Evolutionary conservation across 2,797 vertebrate genomes (phyloP).

Genomic region (Sebastes variabilis): DNA sequence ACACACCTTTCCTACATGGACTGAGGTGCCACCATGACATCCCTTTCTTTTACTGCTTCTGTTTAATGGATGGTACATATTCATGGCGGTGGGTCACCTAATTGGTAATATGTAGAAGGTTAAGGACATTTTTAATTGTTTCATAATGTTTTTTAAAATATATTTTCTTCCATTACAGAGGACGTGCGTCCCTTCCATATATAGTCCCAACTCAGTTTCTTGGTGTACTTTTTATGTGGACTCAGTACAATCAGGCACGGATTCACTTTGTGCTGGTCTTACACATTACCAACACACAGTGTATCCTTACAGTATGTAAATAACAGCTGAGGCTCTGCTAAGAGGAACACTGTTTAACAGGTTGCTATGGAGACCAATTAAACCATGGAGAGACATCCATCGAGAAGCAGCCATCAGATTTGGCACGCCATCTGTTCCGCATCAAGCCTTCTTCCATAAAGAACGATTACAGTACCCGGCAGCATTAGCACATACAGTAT

Average conservation of each 20-base stretch:
- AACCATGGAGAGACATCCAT: neutral
- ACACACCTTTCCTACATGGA: neutral
- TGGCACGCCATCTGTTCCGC: neutral
- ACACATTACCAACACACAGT: neutral
- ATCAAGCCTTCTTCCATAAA: neutral
- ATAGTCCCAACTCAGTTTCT: neutral
- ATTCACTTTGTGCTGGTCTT: neutral
- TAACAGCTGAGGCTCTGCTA: slow-evolving; percentile 4
- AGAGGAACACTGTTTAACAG: neutral
- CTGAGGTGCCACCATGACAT: neutral
- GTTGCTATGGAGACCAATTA: slow-evolving; percentile 26
- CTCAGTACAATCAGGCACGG: neutral
- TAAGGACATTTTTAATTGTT: neutral
- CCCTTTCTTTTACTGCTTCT: neutral
- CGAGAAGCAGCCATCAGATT: neutral
- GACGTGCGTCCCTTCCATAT: neutral
- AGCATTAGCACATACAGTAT: neutral
- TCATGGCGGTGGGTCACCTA: neutral
- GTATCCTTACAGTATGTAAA: slow-evolving; percentile 4
- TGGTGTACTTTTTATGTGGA: neutral
- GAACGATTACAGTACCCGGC: fast-evolving
- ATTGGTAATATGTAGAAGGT: neutral
- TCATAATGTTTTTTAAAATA: neutral
- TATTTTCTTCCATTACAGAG: neutral
- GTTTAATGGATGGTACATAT: neutral